phyloP scores from a whole-genome alignment of 2,113 vertebrate genomes.

The Proterorhinus semilunaris region DNA sequence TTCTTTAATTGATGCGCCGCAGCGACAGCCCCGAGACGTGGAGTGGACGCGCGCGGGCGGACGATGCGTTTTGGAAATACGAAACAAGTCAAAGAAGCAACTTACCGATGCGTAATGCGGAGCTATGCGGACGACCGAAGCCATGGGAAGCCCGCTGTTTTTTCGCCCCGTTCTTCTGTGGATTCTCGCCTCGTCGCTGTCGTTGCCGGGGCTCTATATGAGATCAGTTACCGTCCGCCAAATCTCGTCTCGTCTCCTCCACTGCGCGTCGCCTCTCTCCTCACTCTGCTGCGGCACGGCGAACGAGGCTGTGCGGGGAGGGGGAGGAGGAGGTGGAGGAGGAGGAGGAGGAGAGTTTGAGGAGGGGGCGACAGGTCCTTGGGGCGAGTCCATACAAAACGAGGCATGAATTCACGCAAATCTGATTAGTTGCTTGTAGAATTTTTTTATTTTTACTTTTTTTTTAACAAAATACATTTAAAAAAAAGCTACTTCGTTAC shows the following conservation, averaged over 20 bases:
- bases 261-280: slow-evolving; percentile 20
- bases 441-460: too few species aligned
- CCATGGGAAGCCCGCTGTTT: slow-evolving; percentile 35
- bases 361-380: slow-evolving; percentile 39
- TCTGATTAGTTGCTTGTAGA: background rate
- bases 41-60: slow-evolving; percentile 15
- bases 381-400: slow-evolving; percentile 45
- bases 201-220: background rate
- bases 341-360: background rate
- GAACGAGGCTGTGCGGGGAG: slow-evolving; percentile 32
- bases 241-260: slow-evolving; percentile 28
- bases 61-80: background rate
- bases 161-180: background rate
- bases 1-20: slow-evolving; percentile 12
- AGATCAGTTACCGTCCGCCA: slow-evolving; percentile 11
- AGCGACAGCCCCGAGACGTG: slow-evolving; percentile 7
- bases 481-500: background rate
- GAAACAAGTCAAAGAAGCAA: slow-evolving; percentile 45
- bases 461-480: too few species aligned
- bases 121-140: slow-evolving; percentile 26
- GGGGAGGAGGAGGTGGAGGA: slow-evolving; percentile 9
- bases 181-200: slow-evolving; percentile 1
- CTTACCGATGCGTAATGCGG: slow-evolving; percentile 63
- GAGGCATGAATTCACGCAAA: slow-evolving; percentile 41
- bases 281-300: slow-evolving; percentile 50